These are phyloP conservation scores for Trachythela sp. DNA, from an alignment of 64 coral and sea anemone genomes.

Conservation along the genomic window DNA sequence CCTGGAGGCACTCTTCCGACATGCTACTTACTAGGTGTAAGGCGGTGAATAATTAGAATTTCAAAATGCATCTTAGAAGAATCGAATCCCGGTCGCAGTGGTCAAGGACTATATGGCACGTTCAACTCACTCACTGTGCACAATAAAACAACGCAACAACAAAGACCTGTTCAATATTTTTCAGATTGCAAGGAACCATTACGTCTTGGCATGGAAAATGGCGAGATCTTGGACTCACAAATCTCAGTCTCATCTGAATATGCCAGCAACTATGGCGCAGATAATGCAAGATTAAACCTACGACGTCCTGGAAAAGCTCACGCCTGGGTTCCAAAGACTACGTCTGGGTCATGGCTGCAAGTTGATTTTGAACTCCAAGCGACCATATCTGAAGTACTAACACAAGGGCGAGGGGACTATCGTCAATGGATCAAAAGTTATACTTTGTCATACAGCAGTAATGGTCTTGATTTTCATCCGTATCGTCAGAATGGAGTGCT, in stretches of 20 bases:
- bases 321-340: slow-evolving; percentile 44
- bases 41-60: no score
- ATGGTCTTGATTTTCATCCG: slow-evolving; percentile 44
- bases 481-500: not conserved
- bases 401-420: slow-evolving; percentile 46
- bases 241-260: slow-evolving; percentile 39
- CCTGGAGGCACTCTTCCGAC: no score
- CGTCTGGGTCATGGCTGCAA: slow-evolving; percentile 56
- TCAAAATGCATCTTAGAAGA: no score
- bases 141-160: not conserved
- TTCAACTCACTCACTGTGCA: not conserved
- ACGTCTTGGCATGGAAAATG: slow-evolving; percentile 50
- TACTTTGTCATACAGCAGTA: slow-evolving; percentile 40
- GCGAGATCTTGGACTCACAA: slow-evolving; percentile 30
- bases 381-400: slow-evolving; percentile 51
- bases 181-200: slow-evolving; percentile 22
- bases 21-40: no score
- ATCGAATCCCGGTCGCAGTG: no score
- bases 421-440: slow-evolving; percentile 55
- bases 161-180: not conserved
- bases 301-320: slow-evolving; percentile 30
- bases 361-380: slow-evolving; percentile 40
- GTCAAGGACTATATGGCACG: no score
- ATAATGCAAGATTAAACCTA: slow-evolving; percentile 44
- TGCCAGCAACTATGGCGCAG: slow-evolving; percentile 15